Conservation (phyloP, 1,140 invertebrate genomes). For the Cydia amplana region DNA sequence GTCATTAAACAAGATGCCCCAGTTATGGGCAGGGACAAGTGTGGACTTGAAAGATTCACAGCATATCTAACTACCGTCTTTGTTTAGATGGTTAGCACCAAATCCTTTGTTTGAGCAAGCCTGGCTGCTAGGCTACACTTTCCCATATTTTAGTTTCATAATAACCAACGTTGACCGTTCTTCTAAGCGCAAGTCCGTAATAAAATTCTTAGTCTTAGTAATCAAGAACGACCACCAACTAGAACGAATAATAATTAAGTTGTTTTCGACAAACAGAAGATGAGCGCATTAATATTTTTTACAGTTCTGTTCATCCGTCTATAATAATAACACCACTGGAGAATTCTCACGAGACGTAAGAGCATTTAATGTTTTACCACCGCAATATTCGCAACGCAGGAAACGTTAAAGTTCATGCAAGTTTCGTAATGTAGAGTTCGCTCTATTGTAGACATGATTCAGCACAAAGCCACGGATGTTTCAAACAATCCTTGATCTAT, state of each 20-base stretch:
- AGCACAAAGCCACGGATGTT: conserved; percentile 12
- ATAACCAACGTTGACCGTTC: not conserved
- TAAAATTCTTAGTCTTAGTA: not conserved
- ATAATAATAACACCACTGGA: not conserved
- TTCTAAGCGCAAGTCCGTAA: not conserved
- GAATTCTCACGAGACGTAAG: conserved; percentile 25
- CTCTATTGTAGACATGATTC: conserved; percentile 12
- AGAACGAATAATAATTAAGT: conserved; percentile 1
- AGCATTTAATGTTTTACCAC: conserved; percentile 16
- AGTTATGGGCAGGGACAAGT: conserved; percentile 50
- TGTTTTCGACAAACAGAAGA: conserved; percentile 6
- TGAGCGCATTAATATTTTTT: conserved; percentile 3
- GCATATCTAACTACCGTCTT: conserved; percentile 13
- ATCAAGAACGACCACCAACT: conserved; percentile 1
- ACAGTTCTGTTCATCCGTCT: conserved; percentile 7
- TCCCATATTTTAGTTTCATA: not conserved
- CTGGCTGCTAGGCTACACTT: not conserved
- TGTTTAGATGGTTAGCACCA: conserved; percentile 9
- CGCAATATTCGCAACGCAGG: conserved; percentile 21
- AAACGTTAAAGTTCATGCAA: conserved; percentile 28
- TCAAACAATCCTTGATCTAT: conserved; percentile 29
- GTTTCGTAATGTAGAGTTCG: conserved; percentile 23
- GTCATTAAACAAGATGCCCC: conserved; percentile 57
- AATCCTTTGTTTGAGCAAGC: conserved; percentile 11
- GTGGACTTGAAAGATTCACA: conserved; percentile 50